phyloP scores from a whole-genome alignment of 2,797 vertebrate species.

The Graptemys geographica region DNA sequence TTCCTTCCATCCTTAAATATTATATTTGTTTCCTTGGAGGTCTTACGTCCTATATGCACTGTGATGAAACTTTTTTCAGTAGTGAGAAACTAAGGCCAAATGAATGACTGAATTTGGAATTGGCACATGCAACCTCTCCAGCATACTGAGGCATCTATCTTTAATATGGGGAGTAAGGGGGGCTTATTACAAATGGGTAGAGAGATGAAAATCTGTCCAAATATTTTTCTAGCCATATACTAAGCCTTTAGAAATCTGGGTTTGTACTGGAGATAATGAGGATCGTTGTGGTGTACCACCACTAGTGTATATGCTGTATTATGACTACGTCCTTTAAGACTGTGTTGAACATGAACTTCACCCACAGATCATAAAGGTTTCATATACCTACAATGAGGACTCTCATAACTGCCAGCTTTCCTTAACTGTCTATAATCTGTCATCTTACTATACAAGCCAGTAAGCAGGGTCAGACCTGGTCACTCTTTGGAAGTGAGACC shows the following conservation, averaged over 20 bases:
- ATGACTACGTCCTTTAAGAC: background rate
- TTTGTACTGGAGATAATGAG: background rate
- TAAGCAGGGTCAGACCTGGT: background rate
- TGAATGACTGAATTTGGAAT: background rate
- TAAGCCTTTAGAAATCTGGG: background rate
- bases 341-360: background rate
- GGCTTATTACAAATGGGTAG: background rate
- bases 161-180: background rate
- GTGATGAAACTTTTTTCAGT: background rate
- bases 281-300: background rate
- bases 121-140: background rate
- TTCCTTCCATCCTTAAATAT: background rate
- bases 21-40: background rate
- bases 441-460: background rate
- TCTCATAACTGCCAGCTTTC: background rate
- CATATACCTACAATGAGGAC: background rate
- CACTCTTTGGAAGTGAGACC: background rate
- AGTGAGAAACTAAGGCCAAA: background rate
- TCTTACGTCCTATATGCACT: background rate
- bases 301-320: background rate
- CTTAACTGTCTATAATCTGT: background rate
- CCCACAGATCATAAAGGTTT: background rate
- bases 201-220: background rate
- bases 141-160: background rate
- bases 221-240: background rate